A percentile compares a stretch with the other conserved stretches of the same genome.
These are phyloP conservation scores for Heteronetta atricapilla DNA, from an alignment of 2,113 vertebrate genomes.

Conservation along the genomic window DNA sequence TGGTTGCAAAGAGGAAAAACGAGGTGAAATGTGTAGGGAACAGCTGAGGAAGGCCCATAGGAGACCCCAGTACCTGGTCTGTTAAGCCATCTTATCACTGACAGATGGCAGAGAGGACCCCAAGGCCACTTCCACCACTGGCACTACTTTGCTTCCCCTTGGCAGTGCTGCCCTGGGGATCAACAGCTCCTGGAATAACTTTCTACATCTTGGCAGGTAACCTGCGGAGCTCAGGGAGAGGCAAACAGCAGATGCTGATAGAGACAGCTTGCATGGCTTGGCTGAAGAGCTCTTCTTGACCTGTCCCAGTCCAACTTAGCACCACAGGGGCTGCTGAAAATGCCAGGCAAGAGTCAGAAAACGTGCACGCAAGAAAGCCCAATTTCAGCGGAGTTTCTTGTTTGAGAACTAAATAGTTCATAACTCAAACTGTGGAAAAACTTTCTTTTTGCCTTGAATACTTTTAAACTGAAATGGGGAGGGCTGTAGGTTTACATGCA, in stretches of 20 bases:
- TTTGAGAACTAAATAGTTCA: neutral
- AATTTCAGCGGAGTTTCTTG: neutral
- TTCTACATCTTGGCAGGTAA: neutral
- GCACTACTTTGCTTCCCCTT: neutral
- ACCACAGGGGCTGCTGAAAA: neutral
- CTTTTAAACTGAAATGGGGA: neutral
- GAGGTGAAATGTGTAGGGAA: neutral
- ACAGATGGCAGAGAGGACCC: neutral
- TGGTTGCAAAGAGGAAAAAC: neutral
- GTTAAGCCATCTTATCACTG: neutral
- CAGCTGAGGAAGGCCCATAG: fast-evolving
- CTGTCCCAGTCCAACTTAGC: neutral
- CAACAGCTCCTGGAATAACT: neutral
- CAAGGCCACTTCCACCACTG: neutral
- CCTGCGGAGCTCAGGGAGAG: neutral
- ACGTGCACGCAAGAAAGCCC: fast-evolving
- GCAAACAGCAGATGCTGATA: neutral
- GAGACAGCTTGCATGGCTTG: neutral
- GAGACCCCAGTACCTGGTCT: neutral
- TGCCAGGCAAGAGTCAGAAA: neutral
- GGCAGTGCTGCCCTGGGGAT: neutral
- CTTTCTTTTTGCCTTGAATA: neutral
- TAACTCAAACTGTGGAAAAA: neutral
- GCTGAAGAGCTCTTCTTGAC: neutral
- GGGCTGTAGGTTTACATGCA: fast-evolving